Evolutionary conservation across 2,797 vertebrate species (phyloP), one percentile per base, ranked within the genome.

Genomic region (Molossus alvarezi): DNA sequence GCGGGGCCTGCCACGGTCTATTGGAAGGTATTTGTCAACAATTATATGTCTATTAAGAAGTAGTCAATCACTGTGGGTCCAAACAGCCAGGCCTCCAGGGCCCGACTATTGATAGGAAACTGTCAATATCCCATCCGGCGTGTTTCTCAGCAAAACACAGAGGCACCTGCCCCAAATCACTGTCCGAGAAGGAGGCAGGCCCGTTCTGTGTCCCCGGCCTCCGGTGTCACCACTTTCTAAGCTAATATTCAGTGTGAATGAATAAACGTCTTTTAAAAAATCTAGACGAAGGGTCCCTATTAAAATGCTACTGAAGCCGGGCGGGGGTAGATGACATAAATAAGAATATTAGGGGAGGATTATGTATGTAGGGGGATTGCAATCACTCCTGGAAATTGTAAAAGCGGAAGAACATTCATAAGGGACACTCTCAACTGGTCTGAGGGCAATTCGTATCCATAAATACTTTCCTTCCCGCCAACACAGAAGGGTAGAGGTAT

Each of bases 41-140:
- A 99, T 99, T 99, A 99, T 99, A 98, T 99, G 99, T 99, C 99
- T 99, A 99, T 99, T 99, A 99, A 99, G 99, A 98, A 99, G 98
- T 98, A 99, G 99, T 99, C 99, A 99, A 99, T 99, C 99, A 99
- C 99, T 98, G 99, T 98, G 98, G 99, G 99, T 99, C 99, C 99
- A 99, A 99, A 99, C 99, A 99, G 98, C 98, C 98, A 98, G 98
- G 99, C 99, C 99, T 99, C 98, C 97, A 97, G 99, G 99, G 99
- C 98, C 98, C 97, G 76, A 98, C 98, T 99, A 99, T 99, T 99
- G 99, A 99, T 99, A 99, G 98, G 98, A 98, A 97, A 98, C 97
- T 99, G 99, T 99, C 99, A 98, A 99, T 99, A 99, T 96, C 98
- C 98, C 98, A 99, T 99, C 98, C 99, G 98, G 98, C 98, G 98